These are phyloP conservation scores for Acanthisitta chloris DNA, from an alignment of 2,113 vertebrate genomes.

Conservation along the genomic window DNA sequence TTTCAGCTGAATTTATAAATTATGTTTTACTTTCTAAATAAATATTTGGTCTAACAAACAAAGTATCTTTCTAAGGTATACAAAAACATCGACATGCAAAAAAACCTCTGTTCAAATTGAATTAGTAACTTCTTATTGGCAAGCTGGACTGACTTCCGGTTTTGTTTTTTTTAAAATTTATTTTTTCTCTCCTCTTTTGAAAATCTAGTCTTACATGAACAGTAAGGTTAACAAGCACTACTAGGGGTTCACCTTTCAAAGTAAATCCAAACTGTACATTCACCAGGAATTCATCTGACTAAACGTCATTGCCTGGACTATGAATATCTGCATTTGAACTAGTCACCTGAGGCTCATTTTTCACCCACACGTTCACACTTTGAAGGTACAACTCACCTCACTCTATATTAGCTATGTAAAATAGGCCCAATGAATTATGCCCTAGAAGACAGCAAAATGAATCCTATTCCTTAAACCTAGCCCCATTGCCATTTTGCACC, in stretches of 20 bases:
- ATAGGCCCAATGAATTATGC: neutral
- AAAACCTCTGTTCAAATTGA: neutral
- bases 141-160: neutral
- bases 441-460: neutral
- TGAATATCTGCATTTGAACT: neutral
- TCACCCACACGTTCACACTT: neutral
- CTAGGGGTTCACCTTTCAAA: neutral
- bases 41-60: neutral
- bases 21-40: neutral
- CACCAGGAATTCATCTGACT: neutral
- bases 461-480: neutral
- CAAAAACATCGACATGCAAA: neutral
- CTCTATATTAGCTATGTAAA: neutral
- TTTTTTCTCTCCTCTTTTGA: neutral
- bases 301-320: neutral
- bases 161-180: neutral
- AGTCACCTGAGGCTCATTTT: neutral
- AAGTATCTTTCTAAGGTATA: neutral
- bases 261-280: neutral
- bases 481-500: neutral
- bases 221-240: neutral
- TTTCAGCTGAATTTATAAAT: neutral
- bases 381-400: neutral
- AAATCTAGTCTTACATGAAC: neutral
- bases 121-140: neutral